Conservation (phyloP, 2,888 invertebrate genomes). For the Platycnemis pennipes region DNA sequence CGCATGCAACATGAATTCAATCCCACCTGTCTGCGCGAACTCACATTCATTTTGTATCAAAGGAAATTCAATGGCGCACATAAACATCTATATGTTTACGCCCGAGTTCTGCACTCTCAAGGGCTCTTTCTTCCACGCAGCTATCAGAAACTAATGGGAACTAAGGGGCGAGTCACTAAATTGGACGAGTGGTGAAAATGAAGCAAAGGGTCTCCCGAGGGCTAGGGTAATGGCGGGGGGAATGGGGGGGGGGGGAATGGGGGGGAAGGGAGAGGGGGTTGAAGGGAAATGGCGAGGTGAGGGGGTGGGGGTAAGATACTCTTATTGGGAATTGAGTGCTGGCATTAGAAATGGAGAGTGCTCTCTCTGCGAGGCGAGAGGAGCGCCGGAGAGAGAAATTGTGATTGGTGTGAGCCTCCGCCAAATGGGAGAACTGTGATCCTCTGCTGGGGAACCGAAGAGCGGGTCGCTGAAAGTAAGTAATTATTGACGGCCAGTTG, state of each 20-base stretch:
- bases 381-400: conserved; percentile 8
- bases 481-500: conserved; percentile 21
- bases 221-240: too few species aligned
- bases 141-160: not conserved
- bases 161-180: not conserved
- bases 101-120: not conserved
- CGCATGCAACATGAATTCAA: too few species aligned
- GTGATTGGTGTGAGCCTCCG: not conserved
- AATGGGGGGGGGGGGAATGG: not conserved
- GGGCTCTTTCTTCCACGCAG: not conserved
- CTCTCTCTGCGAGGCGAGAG: not conserved
- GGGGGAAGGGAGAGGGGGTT: not conserved
- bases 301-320: not conserved
- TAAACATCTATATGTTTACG: not conserved
- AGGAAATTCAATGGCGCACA: not conserved
- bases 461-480: not conserved
- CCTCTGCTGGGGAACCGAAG: not conserved
- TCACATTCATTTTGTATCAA: too few species aligned
- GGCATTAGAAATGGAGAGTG: conserved; percentile 44
- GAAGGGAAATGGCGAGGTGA: not conserved
- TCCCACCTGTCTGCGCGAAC: too few species aligned
- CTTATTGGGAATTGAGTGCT: conserved; percentile 44
- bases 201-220: not conserved
- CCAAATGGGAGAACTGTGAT: not conserved
- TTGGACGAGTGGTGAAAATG: not conserved